Evolutionary conservation across 2,797 vertebrate species (phyloP), one percentile per base, ranked within the genome.

Genomic region (Labroides dimidiatus): DNA sequence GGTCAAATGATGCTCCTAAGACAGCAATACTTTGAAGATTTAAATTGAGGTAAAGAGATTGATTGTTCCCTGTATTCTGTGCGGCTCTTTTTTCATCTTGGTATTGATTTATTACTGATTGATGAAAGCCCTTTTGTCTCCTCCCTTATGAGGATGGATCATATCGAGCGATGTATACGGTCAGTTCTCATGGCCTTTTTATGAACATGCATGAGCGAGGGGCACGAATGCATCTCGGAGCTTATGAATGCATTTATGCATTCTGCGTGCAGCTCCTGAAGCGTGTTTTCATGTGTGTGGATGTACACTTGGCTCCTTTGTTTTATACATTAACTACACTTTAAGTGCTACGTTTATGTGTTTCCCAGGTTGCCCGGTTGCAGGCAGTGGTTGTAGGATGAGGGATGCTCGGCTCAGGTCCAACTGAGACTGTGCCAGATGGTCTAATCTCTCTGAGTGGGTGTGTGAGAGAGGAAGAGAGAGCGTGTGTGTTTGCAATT

Each of bases 101-200:
- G 2, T 24, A 87, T 88, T 75, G 83, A 92, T 87, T 82, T 72
- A 73, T 75, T 54, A 79, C 72, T 78, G 78, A 88, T 93, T 95
- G 92, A 94, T 95, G 91, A 94, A 91, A 64, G 45, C 77, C 42
- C 52, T 48, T 21, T 61, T 24, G 7, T 61, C 69, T 64, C 54
- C 56, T 68, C 69, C 56, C 59, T 81, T 65, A 73, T 62, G 62
- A 87, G 58, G 24, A 80, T 70, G 64, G 65, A 76, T 83, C 56
- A 80, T 81, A 86, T 81, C 2, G 70, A 87, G 64, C 14, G 9
- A 23, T 44, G 4, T 16, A 10, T 33, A 14, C 45, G 30, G 64
- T 76, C 55, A 37, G 66, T 79, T 81, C 69, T 82, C 77, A 69
- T 75, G 78, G 66, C 56, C 73, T 78, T 37, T 83, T 84, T 78